Base-by-base conservation (phyloP, 2,888 invertebrate genomes). In the Allacma fusca region DNA sequence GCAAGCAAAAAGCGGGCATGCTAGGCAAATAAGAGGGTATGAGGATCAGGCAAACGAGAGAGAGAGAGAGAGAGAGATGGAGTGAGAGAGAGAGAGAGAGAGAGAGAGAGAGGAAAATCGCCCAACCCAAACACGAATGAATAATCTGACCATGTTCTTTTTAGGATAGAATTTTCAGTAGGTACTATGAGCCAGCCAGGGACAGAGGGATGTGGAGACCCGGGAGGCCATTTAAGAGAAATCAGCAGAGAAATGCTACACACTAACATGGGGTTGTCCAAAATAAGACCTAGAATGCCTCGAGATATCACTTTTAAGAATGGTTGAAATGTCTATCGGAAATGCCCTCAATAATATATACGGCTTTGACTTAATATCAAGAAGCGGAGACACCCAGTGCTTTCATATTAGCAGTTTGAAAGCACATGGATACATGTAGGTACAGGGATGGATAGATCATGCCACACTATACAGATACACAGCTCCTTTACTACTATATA, bases 1-100 rank as follows among this genome's bases (percentile, higher is more conserved):
- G 75, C 24, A 40, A 78, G 76, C 75, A 78, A 80, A 80, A 80
- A 80, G 75, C 80, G 80, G 80, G 80, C 79, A 80, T 62, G 70
- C 73, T 74, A 72, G 72, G 72, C 72, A 72, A 72, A 72, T 72
- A 72, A 29, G 43, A 69, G 69, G 23, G 44, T 12, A 43, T 43
- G 44, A 43, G 69, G 34, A 34, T 34, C 26, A 62, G 62, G 24
- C 23, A 23, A 24, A 43, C 13, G 62, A 72, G 29, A n/a, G 57
- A 29, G 43, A 43, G 69, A 69, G n/a, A n/a, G n/a, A 21, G 29
- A 50, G 71, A 13, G 34, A 68, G 40, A 23, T 21, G 68, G 23
- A 68, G 34, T 19, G 40, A 21, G 21, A 68, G 68, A 40, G 34
- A 34, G 21, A 21, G n/a, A 68, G 28, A 34, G 34, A 13, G 12